Percentiles rank a stretch among this genome's conserved stretches.
These are phyloP conservation scores for Gallinago media DNA, from an alignment of 2,113 vertebrate genomes.

Conservation along the genomic window DNA sequence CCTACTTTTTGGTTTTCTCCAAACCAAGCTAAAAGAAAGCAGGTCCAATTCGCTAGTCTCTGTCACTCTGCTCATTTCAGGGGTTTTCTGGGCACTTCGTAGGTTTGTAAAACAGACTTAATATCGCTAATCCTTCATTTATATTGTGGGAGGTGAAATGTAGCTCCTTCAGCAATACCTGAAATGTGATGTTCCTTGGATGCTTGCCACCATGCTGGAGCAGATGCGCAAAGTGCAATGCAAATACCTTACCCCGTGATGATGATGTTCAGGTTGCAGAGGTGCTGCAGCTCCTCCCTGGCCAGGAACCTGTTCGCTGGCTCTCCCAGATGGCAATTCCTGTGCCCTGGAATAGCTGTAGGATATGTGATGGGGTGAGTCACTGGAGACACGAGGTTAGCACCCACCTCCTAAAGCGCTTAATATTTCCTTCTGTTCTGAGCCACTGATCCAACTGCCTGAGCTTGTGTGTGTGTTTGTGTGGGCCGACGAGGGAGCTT, in stretches of 20 bases:
- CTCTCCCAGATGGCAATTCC: background rate
- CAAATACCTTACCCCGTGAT: fast-evolving
- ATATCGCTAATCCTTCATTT: background rate
- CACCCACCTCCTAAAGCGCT: background rate
- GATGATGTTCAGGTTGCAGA: fast-evolving
- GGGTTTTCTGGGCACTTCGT: background rate
- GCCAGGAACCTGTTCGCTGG: background rate
- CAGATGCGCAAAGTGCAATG: fast-evolving
- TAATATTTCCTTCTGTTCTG: background rate
- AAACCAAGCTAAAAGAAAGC: background rate
- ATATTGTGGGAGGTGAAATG: too few relatives aligned
- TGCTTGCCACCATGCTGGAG: background rate
- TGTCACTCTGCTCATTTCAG: background rate
- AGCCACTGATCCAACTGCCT: background rate
- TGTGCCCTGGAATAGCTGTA: background rate
- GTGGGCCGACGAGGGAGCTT: background rate
- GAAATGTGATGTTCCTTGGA: background rate
- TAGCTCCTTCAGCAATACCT: background rate
- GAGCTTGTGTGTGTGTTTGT: background rate
- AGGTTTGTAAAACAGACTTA: background rate
- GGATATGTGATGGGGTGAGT: background rate
- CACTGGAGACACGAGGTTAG: background rate
- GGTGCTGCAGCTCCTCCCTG: background rate
- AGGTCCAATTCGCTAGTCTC: fast-evolving
- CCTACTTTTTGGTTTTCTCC: background rate